These are phyloP conservation scores for Tinea pellionella DNA, from an alignment of 2,888 invertebrate genomes.

Conservation along the genomic window DNA sequence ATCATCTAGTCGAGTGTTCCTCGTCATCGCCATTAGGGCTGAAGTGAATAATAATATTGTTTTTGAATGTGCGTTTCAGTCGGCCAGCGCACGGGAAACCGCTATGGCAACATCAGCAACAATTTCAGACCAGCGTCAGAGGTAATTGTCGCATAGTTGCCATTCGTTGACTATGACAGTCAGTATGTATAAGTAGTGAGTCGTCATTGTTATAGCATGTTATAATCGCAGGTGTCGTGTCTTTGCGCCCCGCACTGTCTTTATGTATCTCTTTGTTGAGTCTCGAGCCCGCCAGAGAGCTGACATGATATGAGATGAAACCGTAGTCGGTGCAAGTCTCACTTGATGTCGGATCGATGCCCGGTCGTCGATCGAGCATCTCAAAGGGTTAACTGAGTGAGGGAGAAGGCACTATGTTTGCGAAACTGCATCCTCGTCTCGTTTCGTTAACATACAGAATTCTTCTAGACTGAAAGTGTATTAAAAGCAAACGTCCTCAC, in stretches of 20 bases:
- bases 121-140: constrained; percentile 37
- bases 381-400: constrained; percentile 40
- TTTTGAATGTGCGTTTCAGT: too few species aligned
- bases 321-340: background rate
- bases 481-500: background rate
- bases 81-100: constrained; percentile 22
- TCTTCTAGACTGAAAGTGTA: constrained; percentile 48
- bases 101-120: constrained; percentile 35
- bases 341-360: background rate
- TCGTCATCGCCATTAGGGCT: too few species aligned
- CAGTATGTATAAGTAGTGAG: too few species aligned
- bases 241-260: background rate
- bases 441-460: constrained; percentile 49
- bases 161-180: too few species aligned
- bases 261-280: background rate
- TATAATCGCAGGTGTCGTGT: background rate
- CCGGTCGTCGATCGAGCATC: constrained; percentile 24
- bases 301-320: background rate
- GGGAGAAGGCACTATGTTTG: constrained; percentile 55
- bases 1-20: too few species aligned
- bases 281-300: background rate
- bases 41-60: too few species aligned
- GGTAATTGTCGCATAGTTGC: constrained; percentile 32
- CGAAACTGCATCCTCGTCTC: constrained; percentile 23
- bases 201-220: too few species aligned